These are phyloP conservation scores for Cyrtodaria siliqua DNA, from an alignment of 2,888 invertebrate genomes.

Conservation along the genomic window DNA sequence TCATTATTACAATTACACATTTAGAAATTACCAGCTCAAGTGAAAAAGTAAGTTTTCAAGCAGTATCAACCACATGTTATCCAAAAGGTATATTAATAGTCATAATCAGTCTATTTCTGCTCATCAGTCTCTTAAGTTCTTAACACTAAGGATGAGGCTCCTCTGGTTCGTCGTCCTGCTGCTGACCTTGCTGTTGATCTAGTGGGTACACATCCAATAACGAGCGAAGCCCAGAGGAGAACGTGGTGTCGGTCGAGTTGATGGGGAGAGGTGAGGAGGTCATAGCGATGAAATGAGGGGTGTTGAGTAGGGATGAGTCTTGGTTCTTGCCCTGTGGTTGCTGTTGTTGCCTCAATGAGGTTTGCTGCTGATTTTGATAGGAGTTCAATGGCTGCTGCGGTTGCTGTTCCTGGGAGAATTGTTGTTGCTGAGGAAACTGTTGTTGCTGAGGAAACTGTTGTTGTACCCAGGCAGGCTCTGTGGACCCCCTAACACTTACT, in stretches of 20 bases:
- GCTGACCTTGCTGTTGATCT: conserved; percentile 14
- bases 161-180: conserved; percentile 3
- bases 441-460: conserved; percentile 28
- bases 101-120: conserved; percentile 1
- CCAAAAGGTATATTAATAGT: not conserved
- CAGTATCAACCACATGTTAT: too few relatives aligned
- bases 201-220: conserved; percentile 9
- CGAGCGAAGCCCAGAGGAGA: conserved; percentile 8
- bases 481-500: conserved; percentile 41
- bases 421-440: conserved; percentile 17
- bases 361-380: conserved; percentile 23
- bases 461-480: conserved; percentile 34
- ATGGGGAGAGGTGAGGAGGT: not conserved
- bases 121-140: conserved; percentile 10
- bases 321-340: conserved; percentile 24
- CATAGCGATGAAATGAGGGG: conserved; percentile 13
- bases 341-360: conserved; percentile 14
- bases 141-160: too few relatives aligned
- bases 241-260: too few relatives aligned
- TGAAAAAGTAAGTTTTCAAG: too few relatives aligned
- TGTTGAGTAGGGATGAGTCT: conserved; percentile 20
- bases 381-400: conserved; percentile 12
- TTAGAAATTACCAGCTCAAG: too few relatives aligned
- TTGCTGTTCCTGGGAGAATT: conserved; percentile 14
- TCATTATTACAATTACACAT: too few relatives aligned